These are phyloP conservation scores for Pseudoatta argentina DNA, from an alignment of 1,140 invertebrate species.

Conservation along the genomic window DNA sequence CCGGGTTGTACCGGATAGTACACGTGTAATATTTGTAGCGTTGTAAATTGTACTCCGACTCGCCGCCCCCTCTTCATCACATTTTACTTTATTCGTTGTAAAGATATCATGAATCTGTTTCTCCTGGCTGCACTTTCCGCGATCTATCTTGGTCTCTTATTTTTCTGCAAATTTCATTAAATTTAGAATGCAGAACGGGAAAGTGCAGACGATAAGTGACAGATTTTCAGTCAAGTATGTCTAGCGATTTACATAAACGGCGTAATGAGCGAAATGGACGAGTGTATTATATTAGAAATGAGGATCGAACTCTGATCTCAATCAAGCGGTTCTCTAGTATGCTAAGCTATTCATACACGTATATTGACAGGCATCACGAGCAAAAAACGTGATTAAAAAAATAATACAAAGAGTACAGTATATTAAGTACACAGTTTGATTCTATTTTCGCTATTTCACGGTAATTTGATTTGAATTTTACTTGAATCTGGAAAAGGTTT, in stretches of 20 bases:
- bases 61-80: not conserved
- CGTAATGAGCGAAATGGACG: constrained; percentile 30
- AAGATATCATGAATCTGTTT: constrained; percentile 44
- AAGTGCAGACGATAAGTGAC: constrained; percentile 21
- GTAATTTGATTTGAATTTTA: not conserved
- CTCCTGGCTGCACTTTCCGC: constrained; percentile 77
- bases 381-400: constrained; percentile 10
- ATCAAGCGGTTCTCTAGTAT: constrained; percentile 33
- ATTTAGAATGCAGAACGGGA: constrained; percentile 1
- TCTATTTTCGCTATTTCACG: not conserved
- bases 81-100: constrained; percentile 57
- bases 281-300: constrained; percentile 55
- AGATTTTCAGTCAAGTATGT: not conserved
- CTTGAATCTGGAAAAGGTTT: constrained; percentile 4
- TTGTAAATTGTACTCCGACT: constrained; percentile 72
- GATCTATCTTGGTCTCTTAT: constrained; percentile 30
- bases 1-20: constrained; percentile 74
- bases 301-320: not conserved
- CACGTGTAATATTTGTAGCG: constrained; percentile 76
- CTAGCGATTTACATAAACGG: constrained; percentile 45
- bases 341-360: constrained; percentile 37
- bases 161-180: not conserved
- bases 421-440: not conserved
- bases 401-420: constrained; percentile 22
- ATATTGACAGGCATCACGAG: constrained; percentile 9